Base-by-base conservation (phyloP, 2,113 vertebrate genomes). In the Chunga burmeisteri region DNA sequence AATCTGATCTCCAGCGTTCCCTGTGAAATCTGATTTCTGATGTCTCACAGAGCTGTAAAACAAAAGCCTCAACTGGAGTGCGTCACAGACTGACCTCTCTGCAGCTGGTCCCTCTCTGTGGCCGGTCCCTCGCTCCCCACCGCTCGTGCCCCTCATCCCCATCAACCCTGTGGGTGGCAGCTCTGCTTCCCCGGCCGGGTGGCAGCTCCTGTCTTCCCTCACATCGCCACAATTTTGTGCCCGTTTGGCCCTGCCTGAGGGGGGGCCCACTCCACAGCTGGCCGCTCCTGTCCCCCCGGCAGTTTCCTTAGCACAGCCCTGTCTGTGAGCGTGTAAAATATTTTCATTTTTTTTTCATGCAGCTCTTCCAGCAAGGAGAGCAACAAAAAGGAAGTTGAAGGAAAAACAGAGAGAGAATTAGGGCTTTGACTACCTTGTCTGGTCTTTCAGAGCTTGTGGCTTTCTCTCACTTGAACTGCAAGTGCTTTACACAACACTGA, bases 31-130 rank as follows among this genome's bases (percentile, higher is more conserved):
- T 44, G 34, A 3, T 59, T 40, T 53, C 62, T 27, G 73, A 29
- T 1, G 1, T 36, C 49, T 70, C 0, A 9, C 10, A 4, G n/a
- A 2, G 40, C 59, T 55, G 44, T 14, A 7, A 21, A 11, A 2
- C 7, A 6, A 17, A 6, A 49, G 36, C 26, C 21, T 18, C 17
- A 29, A 6, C 26, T 3, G 11, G 6, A 7, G 5, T 30, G 10
- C 2, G 3, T 3, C n/a, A 23, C 23, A 12, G 9, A 9, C 53
- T 1, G 8, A 18, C 23, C 42, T 8, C 25, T 7, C 42, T 2
- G 11, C 42, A 6, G n/a, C 16, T 38, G 38, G 38, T 38, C 38
- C 38, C 38, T 38, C 38, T 38, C 38, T 38, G 38, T 38, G 38
- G 38, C 38, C 3, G 5, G 5, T 7, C 17, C 22, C n/a, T 12